Evolutionary conservation across 2,797 vertebrate species (phyloP).

Genomic region (Acipenser transmontanus): DNA sequence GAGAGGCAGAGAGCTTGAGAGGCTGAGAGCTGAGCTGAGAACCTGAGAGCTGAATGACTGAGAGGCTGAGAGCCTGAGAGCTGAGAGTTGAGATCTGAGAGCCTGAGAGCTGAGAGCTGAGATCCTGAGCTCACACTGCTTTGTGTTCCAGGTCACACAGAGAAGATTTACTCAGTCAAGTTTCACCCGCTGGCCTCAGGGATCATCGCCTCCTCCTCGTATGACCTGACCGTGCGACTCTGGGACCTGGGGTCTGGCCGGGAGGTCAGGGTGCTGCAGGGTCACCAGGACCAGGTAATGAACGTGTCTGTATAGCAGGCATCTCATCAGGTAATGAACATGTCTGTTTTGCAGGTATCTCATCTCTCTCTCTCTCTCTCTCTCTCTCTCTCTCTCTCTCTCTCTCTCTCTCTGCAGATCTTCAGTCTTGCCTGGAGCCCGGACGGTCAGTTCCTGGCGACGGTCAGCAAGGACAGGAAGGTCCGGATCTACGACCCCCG

Average conservation of each 20-base stretch:
- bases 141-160: constrained; percentile 71
- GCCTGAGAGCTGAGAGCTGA: too few species aligned
- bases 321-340: not conserved
- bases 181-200: constrained; percentile 80
- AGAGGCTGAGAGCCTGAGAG: too few species aligned
- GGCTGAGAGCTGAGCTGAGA: too few species aligned
- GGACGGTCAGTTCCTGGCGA: constrained; percentile 76
- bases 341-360: not conserved
- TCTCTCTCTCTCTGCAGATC: constrained; percentile 56
- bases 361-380: not conserved
- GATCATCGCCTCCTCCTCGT: constrained; percentile 85
- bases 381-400: not conserved
- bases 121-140: too few species aligned
- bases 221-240: constrained; percentile 77
- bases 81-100: too few species aligned
- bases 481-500: constrained; percentile 82
- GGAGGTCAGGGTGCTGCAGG: constrained; percentile 65
- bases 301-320: not conserved
- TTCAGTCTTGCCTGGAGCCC: constrained; percentile 90
- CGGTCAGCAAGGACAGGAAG: constrained; percentile 75
- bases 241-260: constrained; percentile 66
- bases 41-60: too few species aligned
- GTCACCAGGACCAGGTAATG: constrained; percentile 84
- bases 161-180: constrained; percentile 90
- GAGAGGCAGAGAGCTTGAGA: too few species aligned